phyloP scores from a whole-genome alignment of 1,140 invertebrate species.

The Physella acuta region DNA sequence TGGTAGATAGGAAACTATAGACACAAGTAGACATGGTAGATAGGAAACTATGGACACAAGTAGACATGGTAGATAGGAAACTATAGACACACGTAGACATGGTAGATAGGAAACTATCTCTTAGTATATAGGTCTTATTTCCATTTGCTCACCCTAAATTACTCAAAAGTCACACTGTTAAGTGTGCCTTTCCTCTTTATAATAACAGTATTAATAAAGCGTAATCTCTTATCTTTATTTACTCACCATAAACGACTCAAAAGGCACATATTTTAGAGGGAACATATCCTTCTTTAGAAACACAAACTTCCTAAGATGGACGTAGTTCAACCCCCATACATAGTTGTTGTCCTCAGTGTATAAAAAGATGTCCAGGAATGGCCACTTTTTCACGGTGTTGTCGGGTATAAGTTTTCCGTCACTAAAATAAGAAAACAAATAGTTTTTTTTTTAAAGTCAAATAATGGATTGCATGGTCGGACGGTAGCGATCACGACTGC shows the following conservation, averaged over 20 bases:
- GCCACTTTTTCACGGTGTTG: background rate
- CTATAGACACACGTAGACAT: too few relatives aligned
- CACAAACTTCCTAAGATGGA: slow-evolving; percentile 16
- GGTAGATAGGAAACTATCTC: too few relatives aligned
- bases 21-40: too few relatives aligned
- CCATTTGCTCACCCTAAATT: too few relatives aligned
- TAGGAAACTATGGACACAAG: too few relatives aligned
- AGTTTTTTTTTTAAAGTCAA: background rate
- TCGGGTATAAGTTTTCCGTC: background rate
- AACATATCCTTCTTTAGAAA: slow-evolving; percentile 8
- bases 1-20: too few relatives aligned
- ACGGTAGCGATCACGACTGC: background rate
- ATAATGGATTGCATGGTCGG: background rate
- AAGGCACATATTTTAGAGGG: slow-evolving; percentile 7
- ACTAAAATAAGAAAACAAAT: slow-evolving; percentile 10
- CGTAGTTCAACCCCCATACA: slow-evolving; percentile 10
- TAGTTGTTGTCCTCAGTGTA: slow-evolving; percentile 5
- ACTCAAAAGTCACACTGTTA: too few relatives aligned
- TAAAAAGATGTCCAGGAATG: slow-evolving; percentile 14
- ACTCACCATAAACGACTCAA: slow-evolving; percentile 16
- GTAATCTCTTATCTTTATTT: too few relatives aligned
- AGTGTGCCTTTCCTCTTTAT: too few relatives aligned
- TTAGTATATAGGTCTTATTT: too few relatives aligned
- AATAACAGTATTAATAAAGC: too few relatives aligned
- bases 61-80: too few relatives aligned